phyloP scores from a whole-genome alignment of 2,797 vertebrate species.

The Chelmon rostratus region DNA sequence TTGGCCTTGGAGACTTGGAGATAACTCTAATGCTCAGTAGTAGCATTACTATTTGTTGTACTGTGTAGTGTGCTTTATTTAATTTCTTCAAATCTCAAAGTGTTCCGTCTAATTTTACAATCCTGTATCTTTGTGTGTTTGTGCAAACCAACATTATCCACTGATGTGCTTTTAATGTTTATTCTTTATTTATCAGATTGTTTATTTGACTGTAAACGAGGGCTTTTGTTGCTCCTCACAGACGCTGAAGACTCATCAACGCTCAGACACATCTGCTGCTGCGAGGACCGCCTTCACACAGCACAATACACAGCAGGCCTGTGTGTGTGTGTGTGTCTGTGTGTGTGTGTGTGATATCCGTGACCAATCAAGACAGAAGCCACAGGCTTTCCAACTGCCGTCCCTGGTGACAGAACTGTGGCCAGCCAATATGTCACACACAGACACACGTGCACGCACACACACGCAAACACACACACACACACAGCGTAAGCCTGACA shows the following conservation, averaged over 20 bases:
- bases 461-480: slow-evolving; percentile 53
- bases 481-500: slow-evolving; percentile 66
- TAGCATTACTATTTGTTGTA: too few relatives aligned
- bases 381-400: slow-evolving; percentile 80
- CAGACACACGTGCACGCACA: slow-evolving; percentile 45
- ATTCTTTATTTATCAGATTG: slow-evolving; percentile 33
- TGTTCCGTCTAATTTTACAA: not conserved
- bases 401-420: slow-evolving; percentile 66
- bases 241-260: slow-evolving; percentile 56
- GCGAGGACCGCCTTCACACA: slow-evolving; percentile 10
- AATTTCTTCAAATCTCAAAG: not conserved
- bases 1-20: not conserved
- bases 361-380: slow-evolving; percentile 81
- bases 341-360: slow-evolving; percentile 54
- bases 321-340: slow-evolving; percentile 8
- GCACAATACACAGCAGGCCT: slow-evolving; percentile 16
- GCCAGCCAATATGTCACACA: slow-evolving; percentile 52
- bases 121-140: not conserved
- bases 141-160: not conserved
- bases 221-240: slow-evolving; percentile 55
- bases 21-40: not conserved
- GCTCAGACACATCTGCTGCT: slow-evolving; percentile 69
- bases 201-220: slow-evolving; percentile 47
- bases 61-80: not conserved
- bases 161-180: slow-evolving; percentile 15